These are phyloP conservation scores for Brachyalestes nurse DNA, from an alignment of 2,797 vertebrate genomes.

Conservation along the genomic window DNA sequence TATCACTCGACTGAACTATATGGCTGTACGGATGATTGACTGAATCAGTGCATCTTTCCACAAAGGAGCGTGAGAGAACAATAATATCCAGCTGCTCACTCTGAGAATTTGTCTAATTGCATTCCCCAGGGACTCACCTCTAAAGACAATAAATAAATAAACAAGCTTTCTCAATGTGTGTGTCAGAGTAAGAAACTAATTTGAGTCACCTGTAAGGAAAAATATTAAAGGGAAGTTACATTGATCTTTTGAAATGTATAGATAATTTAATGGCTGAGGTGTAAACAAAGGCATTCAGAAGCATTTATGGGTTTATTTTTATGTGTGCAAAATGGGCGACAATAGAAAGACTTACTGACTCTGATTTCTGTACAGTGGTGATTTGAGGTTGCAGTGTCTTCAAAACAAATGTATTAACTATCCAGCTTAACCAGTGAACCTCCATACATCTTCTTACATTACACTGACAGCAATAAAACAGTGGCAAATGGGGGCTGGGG, in stretches of 20 bases:
- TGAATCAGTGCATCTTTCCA: background rate
- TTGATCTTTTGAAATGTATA: background rate
- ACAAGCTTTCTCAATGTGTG: background rate
- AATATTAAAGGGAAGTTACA: background rate
- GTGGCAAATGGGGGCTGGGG: background rate
- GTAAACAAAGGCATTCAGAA: background rate
- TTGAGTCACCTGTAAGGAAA: background rate
- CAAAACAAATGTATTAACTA: background rate
- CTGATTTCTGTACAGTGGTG: background rate
- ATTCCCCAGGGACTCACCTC: background rate
- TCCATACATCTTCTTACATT: background rate
- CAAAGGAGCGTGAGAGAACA: background rate
- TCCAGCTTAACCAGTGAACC: background rate
- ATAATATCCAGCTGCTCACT: background rate
- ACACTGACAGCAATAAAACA: background rate
- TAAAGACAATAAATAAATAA: conserved; percentile 4
- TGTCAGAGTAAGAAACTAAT: background rate
- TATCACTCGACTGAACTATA: background rate
- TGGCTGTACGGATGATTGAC: background rate
- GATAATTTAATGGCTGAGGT: background rate
- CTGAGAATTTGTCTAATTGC: background rate
- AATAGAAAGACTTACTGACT: background rate
- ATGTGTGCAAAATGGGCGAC: too few species aligned
- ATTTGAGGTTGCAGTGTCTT: background rate
- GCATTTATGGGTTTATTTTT: background rate